Conservation (phyloP, 35 echinoderm and acorn worm genomes). For the Eucidaris tribuloides region DNA sequence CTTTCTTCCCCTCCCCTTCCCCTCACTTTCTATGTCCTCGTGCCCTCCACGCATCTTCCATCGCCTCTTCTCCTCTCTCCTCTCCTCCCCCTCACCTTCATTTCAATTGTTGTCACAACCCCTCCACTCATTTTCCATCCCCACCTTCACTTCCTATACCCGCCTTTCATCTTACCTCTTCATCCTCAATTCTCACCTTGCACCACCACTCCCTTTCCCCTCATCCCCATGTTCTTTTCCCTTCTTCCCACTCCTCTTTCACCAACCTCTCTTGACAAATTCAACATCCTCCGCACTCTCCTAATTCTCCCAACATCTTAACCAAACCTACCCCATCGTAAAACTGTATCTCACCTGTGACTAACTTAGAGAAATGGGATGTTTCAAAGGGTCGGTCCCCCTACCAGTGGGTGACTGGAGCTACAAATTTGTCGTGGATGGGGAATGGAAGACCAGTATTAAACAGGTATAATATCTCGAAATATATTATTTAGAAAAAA, state of each 20-base stretch:
- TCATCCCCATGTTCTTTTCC: background rate
- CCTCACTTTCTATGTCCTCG: background rate
- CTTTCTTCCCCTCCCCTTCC: background rate
- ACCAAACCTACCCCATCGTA: too few relatives aligned
- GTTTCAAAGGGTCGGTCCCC: conserved; percentile 19
- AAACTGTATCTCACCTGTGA: too few relatives aligned
- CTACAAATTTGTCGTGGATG: conserved; percentile 82
- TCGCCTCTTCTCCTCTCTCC: background rate
- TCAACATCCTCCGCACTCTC: too few relatives aligned
- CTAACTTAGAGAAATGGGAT: conserved; percentile 35
- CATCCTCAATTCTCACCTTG: background rate
- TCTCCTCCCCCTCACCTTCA: too few relatives aligned
- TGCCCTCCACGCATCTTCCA: background rate
- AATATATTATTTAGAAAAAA: too few relatives aligned
- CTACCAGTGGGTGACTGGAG: conserved; percentile 35
- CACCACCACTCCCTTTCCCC: background rate
- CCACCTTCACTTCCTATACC: too few relatives aligned
- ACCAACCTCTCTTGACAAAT: background rate
- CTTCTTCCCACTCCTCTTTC: background rate
- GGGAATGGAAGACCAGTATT: conserved; percentile 47
- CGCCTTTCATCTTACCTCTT: too few relatives aligned
- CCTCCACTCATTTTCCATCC: too few relatives aligned
- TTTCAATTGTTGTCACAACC: too few relatives aligned
- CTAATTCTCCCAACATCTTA: too few relatives aligned
- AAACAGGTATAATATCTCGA: too few relatives aligned